Evolutionary conservation across 2,888 invertebrate species (phyloP).

Genomic region (Teleogryllus oceanicus): DNA sequence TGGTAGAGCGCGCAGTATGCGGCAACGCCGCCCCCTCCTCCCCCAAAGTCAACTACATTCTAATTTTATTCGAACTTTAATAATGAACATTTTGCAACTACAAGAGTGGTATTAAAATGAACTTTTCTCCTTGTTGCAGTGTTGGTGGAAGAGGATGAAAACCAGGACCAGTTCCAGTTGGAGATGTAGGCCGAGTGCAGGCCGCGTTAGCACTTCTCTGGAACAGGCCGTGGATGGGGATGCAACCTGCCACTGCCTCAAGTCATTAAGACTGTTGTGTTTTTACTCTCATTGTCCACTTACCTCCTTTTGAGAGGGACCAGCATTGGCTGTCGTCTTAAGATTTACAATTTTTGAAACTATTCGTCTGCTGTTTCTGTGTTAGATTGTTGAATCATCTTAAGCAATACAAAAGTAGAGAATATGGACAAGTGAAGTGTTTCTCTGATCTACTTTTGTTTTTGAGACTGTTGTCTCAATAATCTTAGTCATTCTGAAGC

Average conservation of each 20-base stretch:
- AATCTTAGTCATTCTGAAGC: background rate
- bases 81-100: too few relatives aligned
- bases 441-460: background rate
- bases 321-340: background rate
- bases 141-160: background rate
- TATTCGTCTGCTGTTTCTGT: background rate
- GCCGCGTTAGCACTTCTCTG: background rate
- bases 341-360: conserved; percentile 4
- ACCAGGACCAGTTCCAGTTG: conserved; percentile 18
- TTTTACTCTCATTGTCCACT: background rate
- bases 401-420: conserved; percentile 18
- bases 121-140: background rate
- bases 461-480: background rate
- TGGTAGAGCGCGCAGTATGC: too few relatives aligned
- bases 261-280: conserved; percentile 18
- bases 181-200: background rate
- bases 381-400: background rate
- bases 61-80: too few relatives aligned
- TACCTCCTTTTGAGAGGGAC: background rate
- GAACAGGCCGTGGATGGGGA: background rate
- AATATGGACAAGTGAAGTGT: conserved; percentile 6
- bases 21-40: too few relatives aligned
- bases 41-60: too few relatives aligned
- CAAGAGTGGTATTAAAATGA: too few relatives aligned
- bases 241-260: background rate